Base-by-base conservation (phyloP, 2,797 vertebrate species). In the Hoplostethus atlanticus region DNA sequence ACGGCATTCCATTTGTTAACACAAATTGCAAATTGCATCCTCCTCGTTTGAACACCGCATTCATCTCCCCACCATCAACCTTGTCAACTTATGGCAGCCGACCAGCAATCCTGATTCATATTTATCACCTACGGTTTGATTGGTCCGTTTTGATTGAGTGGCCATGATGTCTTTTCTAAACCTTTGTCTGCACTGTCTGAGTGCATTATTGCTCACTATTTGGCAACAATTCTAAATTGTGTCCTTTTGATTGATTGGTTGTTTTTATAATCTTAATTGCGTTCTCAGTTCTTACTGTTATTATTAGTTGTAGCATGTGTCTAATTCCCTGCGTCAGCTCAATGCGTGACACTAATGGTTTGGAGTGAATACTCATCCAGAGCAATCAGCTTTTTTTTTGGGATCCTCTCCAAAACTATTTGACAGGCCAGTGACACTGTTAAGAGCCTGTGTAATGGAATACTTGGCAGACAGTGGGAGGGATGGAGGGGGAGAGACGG, bases 371-470 rank as follows among this genome's bases (percentile, higher is more conserved):
- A 21, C 63, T 80, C 59, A 16, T 80, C 46, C 40, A 76, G 7
- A 68, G 38, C 55, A 50, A 66, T 89, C 64, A 69, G 77, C 70
- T 69, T 21, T 21, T 21, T 21, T 89, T 87, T 84, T 76, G 40
- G 79, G 76, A 80, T 79, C 67, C 79, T 77, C 84, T 91, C 72
- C 71, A 91, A 89, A 87, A 63, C 66, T 68, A 76, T 84, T 84
- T 83, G 80, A 90, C 74, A 82, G 58, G 48, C 71, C 74, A 64
- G 68, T 62, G 68, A 80, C 73, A 56, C 67, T n/a, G 62, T 65
- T 72, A 83, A 89, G 65, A 83, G 79, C 73, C 77, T 76, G 76
- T 73, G 52, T 92, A 91, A 90, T 93, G 86, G 81, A 84, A 38
- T 30, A 83, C 56, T 88, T 86, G 89, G 82, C 85, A 84, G 70